Evolutionary conservation across 2,113 vertebrate species (phyloP), one percentile per base, ranked within the genome.

Genomic region (Etheostoma spectabile): DNA sequence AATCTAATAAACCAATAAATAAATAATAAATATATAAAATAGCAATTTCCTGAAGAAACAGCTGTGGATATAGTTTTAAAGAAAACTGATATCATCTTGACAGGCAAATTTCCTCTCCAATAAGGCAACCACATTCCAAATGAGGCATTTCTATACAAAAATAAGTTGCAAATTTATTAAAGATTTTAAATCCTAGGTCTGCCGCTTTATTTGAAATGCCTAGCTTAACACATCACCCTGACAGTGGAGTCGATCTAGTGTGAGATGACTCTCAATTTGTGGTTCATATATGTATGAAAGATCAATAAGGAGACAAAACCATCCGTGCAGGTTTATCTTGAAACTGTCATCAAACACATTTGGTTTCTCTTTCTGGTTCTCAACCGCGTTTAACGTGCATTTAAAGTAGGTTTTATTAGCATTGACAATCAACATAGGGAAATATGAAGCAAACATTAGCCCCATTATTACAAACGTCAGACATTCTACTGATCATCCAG

Each of bases 31-130:
- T 89, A 91, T 89, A 91, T 92, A 88, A 90, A 91, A 85, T 74
- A 64, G 86, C 89, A 92, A 93, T 93, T 93, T 93, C 89, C 89
- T 92, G 87, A 57, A 91, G 89, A 88, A 92, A 92, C 82, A 85
- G 83, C 79, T 86, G 81, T 90, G 87, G 75, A 82, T 91, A 82
- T 90, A 89, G 91, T 90, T 87, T 88, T 90, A 92, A 89, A 82
- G 76, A 74, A 91, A 86, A 73, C 22, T 76, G 91, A 93, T 92
- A 88, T 19, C 22, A 92, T 92, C 91, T 93, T 90, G 92, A 93
- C 92, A 92, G 88, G 90, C 90, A 93, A 93, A 93, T 93, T 93
- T 93, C 92, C 92, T 91, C 82, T 80, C 83, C 80, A 92, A 89
- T 91, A 89, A 92, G 89, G 83, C 86, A 77, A 80, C 84, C 45